phyloP scores from a whole-genome alignment of 2,113 vertebrate genomes.

The Tichodroma muraria region DNA sequence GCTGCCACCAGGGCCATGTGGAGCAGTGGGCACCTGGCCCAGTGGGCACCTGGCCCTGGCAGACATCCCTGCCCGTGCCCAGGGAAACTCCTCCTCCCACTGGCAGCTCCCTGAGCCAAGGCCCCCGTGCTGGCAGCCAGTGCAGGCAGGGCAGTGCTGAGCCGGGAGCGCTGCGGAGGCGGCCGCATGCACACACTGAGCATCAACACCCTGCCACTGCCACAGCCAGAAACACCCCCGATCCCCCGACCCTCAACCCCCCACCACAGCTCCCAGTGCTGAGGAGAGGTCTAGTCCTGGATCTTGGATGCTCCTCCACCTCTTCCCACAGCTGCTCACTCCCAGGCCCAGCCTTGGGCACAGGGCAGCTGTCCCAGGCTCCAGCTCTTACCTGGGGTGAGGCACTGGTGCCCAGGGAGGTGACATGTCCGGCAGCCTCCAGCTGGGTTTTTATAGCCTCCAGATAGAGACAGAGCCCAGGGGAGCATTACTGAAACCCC shows the following conservation, averaged over 20 bases:
- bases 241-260: background rate
- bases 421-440: background rate
- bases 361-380: background rate
- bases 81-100: background rate
- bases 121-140: background rate
- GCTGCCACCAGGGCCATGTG: background rate
- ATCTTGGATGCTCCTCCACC: background rate
- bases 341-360: background rate
- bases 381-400: background rate
- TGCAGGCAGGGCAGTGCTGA: background rate
- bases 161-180: background rate
- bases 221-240: fast-evolving
- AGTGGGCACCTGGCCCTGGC: background rate
- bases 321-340: fast-evolving
- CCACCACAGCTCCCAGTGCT: fast-evolving
- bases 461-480: slow-evolving; percentile 40
- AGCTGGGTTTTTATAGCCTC: slow-evolving; percentile 59
- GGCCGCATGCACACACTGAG: background rate
- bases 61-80: background rate
- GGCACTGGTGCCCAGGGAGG: background rate
- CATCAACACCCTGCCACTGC: background rate
- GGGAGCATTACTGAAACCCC: slow-evolving; percentile 45
- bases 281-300: fast-evolving
- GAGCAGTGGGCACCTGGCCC: background rate
- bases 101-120: background rate